Conservation (phyloP, 2,113 vertebrate genomes). For the Cynocephalus volans region DNA sequence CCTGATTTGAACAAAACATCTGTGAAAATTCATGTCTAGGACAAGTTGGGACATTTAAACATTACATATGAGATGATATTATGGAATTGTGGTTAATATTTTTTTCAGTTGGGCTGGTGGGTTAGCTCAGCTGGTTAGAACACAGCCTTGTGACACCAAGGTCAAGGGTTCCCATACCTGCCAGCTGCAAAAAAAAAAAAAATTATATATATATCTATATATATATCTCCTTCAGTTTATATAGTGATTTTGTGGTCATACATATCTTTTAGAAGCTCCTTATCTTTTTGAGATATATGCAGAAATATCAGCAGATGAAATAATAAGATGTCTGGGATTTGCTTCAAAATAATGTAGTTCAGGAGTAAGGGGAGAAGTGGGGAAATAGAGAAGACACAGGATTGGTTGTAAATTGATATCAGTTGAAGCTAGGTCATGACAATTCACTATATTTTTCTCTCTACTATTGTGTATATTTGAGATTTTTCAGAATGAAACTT, state of each 20-base stretch:
- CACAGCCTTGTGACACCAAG: too few species aligned
- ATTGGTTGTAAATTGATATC: neutral
- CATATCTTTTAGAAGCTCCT: neutral
- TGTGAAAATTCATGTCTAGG: neutral
- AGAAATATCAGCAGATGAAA: constrained; percentile 8
- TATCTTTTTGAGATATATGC: neutral
- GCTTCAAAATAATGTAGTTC: neutral
- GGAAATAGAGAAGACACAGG: neutral
- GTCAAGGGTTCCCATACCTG: too few species aligned
- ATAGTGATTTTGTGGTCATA: neutral
- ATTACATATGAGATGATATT: neutral
- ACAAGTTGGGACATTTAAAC: neutral
- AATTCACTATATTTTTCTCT: neutral
- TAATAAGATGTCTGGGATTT: neutral
- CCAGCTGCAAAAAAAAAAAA: too few species aligned
- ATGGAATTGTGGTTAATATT: neutral
- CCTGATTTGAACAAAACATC: neutral
- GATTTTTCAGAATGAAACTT: neutral
- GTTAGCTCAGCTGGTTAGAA: too few species aligned
- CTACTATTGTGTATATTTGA: neutral
- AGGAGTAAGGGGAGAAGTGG: neutral
- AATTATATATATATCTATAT: too few species aligned
- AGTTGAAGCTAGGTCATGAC: neutral
- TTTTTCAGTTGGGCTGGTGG: neutral
- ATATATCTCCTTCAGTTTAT: neutral